Conservation (phyloP, 2,113 vertebrate species). For the Ariopsis seemanni region DNA sequence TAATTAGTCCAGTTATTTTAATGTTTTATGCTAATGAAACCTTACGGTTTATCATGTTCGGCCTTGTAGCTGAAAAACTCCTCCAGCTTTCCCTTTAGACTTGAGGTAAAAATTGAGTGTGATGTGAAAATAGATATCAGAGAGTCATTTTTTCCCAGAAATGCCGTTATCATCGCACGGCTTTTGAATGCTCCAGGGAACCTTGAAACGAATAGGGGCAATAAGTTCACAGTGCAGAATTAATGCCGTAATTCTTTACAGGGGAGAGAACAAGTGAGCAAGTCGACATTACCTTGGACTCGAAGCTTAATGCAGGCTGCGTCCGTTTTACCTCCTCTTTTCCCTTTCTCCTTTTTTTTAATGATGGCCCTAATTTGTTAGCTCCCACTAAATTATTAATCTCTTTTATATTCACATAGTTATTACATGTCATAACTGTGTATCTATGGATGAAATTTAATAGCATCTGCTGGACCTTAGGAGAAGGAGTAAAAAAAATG, state of each 20-base stretch:
- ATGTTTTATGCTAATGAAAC: neutral
- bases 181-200: conserved; percentile 96
- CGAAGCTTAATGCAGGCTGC: conserved; percentile 97
- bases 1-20: neutral
- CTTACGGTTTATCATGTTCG: neutral
- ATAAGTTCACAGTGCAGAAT: conserved; percentile 99
- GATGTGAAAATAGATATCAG: conserved; percentile 86
- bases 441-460: conserved; percentile 99
- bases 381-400: conserved; percentile 99
- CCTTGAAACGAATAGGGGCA: conserved; percentile 92
- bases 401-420: conserved; percentile 99
- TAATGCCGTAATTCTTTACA: conserved; percentile 99
- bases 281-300: conserved; percentile 93
- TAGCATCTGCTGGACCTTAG: conserved; percentile 97
- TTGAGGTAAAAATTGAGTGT: conserved; percentile 46
- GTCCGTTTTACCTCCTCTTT: conserved; percentile 71
- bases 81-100: neutral
- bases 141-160: conserved; percentile 82
- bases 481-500: conserved; percentile 90
- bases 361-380: conserved; percentile 99
- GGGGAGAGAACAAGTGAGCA: conserved; percentile 44
- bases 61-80: neutral
- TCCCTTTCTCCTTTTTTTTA: conserved; percentile 78
- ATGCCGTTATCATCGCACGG: conserved; percentile 88
- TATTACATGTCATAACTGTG: conserved; percentile 99